Conservation (phyloP, 2,888 invertebrate species). For the Crossocerus cetratus region DNA sequence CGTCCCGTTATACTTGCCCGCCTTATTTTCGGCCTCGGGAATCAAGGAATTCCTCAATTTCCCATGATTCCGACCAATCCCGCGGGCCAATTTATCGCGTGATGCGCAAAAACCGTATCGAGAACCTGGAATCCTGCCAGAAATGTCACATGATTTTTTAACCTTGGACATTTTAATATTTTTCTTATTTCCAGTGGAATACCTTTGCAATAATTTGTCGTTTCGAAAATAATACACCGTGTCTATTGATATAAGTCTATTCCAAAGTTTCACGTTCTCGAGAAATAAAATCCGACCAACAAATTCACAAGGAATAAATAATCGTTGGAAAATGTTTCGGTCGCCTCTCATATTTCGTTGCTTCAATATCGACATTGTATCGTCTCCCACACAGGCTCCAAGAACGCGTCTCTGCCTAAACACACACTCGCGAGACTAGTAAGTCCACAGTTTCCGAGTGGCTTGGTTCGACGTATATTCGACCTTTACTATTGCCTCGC, state of each 20-base stretch:
- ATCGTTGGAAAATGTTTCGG: no score
- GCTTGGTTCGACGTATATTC: slow-evolving; percentile 25
- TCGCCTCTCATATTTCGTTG: slow-evolving; percentile 65
- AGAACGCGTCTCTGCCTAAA: slow-evolving; percentile 64
- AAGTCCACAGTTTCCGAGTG: neutral
- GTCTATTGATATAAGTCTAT: no score
- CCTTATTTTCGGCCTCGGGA: slow-evolving; percentile 48
- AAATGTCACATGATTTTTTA: neutral
- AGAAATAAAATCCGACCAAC: no score
- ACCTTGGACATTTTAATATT: no score
- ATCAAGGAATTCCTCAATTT: slow-evolving; percentile 45
- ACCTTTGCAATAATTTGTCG: no score
- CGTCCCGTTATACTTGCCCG: slow-evolving; percentile 36
- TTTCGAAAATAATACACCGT: no score
- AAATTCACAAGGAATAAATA: no score
- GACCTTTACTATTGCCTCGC: slow-evolving; percentile 40
- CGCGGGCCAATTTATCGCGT: slow-evolving; percentile 14
- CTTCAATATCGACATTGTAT: slow-evolving; percentile 74
- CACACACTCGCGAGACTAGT: slow-evolving; percentile 45
- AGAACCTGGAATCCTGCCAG: neutral
- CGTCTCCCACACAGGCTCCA: slow-evolving; percentile 36
- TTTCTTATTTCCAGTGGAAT: no score
- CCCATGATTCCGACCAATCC: slow-evolving; percentile 54
- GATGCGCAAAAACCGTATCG: neutral
- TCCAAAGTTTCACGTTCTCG: no score